phyloP scores from a whole-genome alignment of 2,113 vertebrate species.

The Ranitomeya variabilis region DNA sequence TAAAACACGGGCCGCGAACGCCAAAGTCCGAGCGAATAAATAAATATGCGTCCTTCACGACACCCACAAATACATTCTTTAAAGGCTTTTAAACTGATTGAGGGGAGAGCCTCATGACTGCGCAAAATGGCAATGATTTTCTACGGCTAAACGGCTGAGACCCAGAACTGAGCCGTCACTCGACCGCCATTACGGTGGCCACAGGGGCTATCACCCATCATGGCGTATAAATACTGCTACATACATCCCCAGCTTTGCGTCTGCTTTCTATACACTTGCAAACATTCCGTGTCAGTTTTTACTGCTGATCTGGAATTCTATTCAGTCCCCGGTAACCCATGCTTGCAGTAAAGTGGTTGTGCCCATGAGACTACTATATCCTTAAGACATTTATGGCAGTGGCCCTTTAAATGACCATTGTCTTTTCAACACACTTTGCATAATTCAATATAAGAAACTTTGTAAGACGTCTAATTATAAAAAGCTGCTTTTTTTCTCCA shows the following conservation, averaged over 20 bases:
- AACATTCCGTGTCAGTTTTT: background rate
- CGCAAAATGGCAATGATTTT: slow-evolving; percentile 53
- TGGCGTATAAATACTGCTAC: background rate
- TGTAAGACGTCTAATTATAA: too few species aligned
- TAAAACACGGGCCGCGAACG: slow-evolving; percentile 55
- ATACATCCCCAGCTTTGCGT: background rate
- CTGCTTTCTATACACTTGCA: background rate
- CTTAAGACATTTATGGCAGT: too few species aligned
- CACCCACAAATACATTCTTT: slow-evolving; percentile 64
- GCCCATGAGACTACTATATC: too few species aligned
- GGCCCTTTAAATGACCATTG: too few species aligned
- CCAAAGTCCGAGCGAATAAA: slow-evolving; percentile 65
- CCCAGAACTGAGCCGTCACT: background rate
- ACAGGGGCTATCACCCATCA: background rate
- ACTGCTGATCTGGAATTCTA: background rate
- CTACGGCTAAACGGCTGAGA: slow-evolving; percentile 33
- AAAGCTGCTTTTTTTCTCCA: too few species aligned
- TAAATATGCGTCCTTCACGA: slow-evolving; percentile 65
- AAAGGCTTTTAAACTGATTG: slow-evolving; percentile 70
- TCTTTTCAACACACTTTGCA: too few species aligned
- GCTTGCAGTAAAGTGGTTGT: too few species aligned
- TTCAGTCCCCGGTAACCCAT: background rate
- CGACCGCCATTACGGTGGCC: background rate
- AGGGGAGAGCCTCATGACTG: slow-evolving; percentile 62
- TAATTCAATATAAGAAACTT: too few species aligned